phyloP scores from a whole-genome alignment of 2,888 invertebrate genomes.

The Coelopa pilipes region DNA sequence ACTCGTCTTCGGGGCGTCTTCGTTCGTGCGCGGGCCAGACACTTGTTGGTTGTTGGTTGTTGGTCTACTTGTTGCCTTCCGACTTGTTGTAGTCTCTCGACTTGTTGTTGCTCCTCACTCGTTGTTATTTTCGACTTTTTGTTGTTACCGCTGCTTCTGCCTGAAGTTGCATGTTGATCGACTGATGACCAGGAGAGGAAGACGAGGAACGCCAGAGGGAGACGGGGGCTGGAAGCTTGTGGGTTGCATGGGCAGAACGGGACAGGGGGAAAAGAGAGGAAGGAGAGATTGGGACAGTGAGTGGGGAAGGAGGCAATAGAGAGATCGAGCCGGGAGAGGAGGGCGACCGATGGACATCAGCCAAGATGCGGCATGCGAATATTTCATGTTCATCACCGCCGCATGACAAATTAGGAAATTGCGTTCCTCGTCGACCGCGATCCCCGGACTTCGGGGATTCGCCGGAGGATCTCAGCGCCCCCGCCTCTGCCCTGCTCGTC shows the following conservation, averaged over 20 bases:
- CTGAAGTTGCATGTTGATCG: background rate
- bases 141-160: conserved; percentile 17
- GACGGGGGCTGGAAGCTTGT: too few relatives aligned
- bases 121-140: too few relatives aligned
- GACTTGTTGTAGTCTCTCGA: too few relatives aligned
- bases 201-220: too few relatives aligned
- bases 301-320: background rate
- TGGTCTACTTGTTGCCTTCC: too few relatives aligned
- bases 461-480: background rate
- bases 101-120: too few relatives aligned
- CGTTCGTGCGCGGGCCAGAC: background rate
- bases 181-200: too few relatives aligned
- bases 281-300: too few relatives aligned
- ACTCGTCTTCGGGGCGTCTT: conserved; percentile 44
- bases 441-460: background rate
- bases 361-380: conserved; percentile 35
- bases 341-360: conserved; percentile 32
- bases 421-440: conserved; percentile 13
- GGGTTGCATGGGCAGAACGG: too few relatives aligned
- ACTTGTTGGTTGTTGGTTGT: background rate
- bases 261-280: too few relatives aligned
- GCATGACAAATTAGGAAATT: conserved; percentile 43
- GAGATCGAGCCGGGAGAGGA: conserved; percentile 34
- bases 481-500: background rate
- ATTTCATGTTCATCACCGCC: conserved; percentile 46